These are phyloP conservation scores for Pollachius pollachius DNA, from an alignment of 2,113 vertebrate genomes.

Conservation along the genomic window DNA sequence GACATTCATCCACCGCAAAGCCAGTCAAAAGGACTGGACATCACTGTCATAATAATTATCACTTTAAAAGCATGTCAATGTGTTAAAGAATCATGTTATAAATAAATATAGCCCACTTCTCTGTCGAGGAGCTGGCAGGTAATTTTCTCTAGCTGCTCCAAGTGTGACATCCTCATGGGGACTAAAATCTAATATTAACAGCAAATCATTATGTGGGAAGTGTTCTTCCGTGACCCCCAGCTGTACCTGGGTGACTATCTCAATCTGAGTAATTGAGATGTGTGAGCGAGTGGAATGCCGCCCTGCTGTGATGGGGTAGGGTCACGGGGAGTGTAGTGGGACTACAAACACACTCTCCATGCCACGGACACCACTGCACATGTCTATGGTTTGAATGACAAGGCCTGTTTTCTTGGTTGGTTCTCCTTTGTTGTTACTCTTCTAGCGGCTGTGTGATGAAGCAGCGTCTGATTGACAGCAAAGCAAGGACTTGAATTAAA, in stretches of 20 bases:
- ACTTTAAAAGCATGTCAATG: constrained; percentile 69
- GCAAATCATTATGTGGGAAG: constrained; percentile 74
- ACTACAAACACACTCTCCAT: constrained; percentile 41
- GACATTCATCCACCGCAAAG: constrained; percentile 57
- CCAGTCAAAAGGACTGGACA: constrained; percentile 56
- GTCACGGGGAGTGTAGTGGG: constrained; percentile 61
- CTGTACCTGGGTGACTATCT: constrained; percentile 69
- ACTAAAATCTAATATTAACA: constrained; percentile 76
- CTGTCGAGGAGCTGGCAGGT: constrained; percentile 71
- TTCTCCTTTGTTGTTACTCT: constrained; percentile 11
- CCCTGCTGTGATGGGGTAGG: constrained; percentile 58
- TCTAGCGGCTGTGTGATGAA: constrained; percentile 24
- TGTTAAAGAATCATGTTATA: constrained; percentile 48
- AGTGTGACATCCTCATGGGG: constrained; percentile 69
- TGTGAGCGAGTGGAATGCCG: constrained; percentile 38
- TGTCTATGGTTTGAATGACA: constrained; percentile 52
- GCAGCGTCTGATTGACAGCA: constrained; percentile 53
- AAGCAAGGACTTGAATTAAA: constrained; percentile 26
- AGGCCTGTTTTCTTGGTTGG: constrained; percentile 19
- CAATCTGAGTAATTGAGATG: constrained; percentile 66
- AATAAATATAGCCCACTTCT: constrained; percentile 74
- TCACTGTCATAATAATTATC: constrained; percentile 64
- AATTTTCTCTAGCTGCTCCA: constrained; percentile 71
- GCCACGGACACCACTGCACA: constrained; percentile 44
- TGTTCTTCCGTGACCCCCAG: constrained; percentile 64